Conservation (phyloP, 2,888 invertebrate genomes). For the Amphipoea lucens region DNA sequence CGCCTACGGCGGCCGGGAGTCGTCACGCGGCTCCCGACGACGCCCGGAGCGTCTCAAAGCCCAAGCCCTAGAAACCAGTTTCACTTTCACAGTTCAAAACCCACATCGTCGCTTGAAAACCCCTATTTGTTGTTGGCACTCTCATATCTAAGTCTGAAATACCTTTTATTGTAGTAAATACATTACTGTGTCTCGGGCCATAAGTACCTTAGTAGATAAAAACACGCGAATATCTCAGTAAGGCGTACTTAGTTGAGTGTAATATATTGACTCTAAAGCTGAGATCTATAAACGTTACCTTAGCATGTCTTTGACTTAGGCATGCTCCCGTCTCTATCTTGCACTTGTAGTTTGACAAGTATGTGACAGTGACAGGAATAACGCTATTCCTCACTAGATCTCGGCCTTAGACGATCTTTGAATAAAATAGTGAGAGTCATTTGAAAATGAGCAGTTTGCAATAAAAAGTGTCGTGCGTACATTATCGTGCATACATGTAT, state of each 20-base stretch:
- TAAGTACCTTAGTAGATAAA: constrained; percentile 43
- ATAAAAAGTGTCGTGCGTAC: neutral
- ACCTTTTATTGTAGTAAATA: constrained; percentile 30
- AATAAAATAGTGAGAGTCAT: neutral
- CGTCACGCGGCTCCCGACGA: too few relatives aligned
- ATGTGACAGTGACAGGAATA: neutral
- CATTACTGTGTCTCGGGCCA: constrained; percentile 11
- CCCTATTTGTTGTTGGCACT: constrained; percentile 19
- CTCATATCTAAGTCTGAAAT: constrained; percentile 20
- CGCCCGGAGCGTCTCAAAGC: too few relatives aligned
- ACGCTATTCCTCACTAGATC: neutral
- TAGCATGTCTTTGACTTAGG: neutral
- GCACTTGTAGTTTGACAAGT: neutral
- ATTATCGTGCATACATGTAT: too few relatives aligned
- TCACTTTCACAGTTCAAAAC: constrained; percentile 1
- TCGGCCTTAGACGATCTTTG: neutral
- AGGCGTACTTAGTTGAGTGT: constrained; percentile 7
- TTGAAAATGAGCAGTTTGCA: neutral
- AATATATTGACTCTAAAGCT: constrained; percentile 18
- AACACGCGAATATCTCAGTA: constrained; percentile 28
- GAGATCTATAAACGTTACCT: neutral
- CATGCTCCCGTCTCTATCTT: neutral
- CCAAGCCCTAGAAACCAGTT: neutral
- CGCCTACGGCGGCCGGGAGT: too few relatives aligned
- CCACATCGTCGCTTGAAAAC: neutral